Base-by-base conservation (phyloP, 2,797 vertebrate species). In the Poecile montanus region DNA sequence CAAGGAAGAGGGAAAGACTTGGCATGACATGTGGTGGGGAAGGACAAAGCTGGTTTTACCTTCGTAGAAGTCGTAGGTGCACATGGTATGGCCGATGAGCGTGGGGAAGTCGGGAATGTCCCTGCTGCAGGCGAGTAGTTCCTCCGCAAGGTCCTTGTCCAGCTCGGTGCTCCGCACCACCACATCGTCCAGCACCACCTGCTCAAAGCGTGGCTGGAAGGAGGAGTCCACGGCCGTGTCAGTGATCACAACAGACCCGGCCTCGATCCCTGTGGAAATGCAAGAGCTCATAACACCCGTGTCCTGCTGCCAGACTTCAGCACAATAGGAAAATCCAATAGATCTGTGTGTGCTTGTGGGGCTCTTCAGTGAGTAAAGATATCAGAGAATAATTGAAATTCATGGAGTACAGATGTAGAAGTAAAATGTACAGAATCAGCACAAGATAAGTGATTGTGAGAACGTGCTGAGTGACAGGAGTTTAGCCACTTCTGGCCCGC, bases 11-110 rank as follows among this genome's bases (percentile, higher is more conserved):
- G 4, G 23, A 18, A 61, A n/a, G 47, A 10, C 44, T 26, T 10
- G 40, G 44, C 11, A 0, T 42, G 16, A 4, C 0, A 4, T 18
- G 40, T 84, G 47, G 34, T 48, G 73, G 61, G 76, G 65, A 62
- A 44, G 85, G 40, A 4, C 50, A 19, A 17, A 81, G 65, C 22
- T 29, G 16, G 1, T 26, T 83, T 95, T 88, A 99, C 98, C 99
- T 98, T 99, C 98, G 4, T 99, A 99, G 97, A 99, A 99, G 96
- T 99, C 98, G 7, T 98, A 98, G 73, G 98, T 99, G 97, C 98
- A 99, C 98, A 99, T 98, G 34, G 98, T 98, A 38, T 98, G 98
- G 88, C 98, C 98, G 0, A 98, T 97, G 82, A 99, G 97, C 0
- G 98, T 90, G 20, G 98, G 98, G 4, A 98, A 61, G 80, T 97